Evolutionary conservation across 2,113 vertebrate genomes (phyloP).

Genomic region (Podarcis raffonei): DNA sequence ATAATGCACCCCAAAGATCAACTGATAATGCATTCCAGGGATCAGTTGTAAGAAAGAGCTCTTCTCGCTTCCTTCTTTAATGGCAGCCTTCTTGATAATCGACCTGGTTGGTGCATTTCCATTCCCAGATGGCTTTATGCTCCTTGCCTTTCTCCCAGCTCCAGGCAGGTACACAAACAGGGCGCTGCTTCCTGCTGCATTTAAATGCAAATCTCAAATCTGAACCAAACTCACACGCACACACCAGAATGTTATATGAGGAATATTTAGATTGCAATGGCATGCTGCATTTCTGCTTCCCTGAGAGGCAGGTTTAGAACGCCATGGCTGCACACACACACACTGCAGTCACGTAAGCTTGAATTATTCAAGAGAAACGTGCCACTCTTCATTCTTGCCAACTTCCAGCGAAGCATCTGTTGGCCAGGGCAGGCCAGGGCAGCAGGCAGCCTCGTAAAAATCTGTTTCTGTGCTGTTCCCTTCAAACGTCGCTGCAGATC

Average conservation of each 20-base stretch:
- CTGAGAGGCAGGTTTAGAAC: constrained; percentile 35
- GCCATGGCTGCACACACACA: constrained; percentile 3
- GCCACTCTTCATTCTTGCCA: constrained; percentile 21
- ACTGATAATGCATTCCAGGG: neutral
- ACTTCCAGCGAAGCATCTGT: constrained; percentile 12
- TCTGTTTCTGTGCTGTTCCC: constrained; percentile 20
- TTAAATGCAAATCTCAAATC: constrained; percentile 23
- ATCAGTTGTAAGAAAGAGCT: neutral
- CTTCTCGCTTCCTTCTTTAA: neutral
- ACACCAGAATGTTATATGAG: constrained; percentile 19
- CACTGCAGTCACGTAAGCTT: constrained; percentile 40
- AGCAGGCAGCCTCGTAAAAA: neutral
- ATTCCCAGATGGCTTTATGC: neutral
- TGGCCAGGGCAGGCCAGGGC: constrained; percentile 34
- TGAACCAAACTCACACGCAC: neutral
- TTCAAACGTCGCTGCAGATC: constrained; percentile 70
- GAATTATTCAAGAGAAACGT: constrained; percentile 35
- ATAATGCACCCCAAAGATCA: too few species aligned
- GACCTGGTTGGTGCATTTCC: constrained; percentile 4
- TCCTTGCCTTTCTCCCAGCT: constrained; percentile 28
- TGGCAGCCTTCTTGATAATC: constrained; percentile 3
- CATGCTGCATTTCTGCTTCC: constrained; percentile 26
- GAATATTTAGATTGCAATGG: constrained; percentile 27
- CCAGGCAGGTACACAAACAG: constrained; percentile 9
- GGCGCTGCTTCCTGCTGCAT: constrained; percentile 20